phyloP scores from a whole-genome alignment of 2,888 invertebrate species.

The Dugesia japonica region DNA sequence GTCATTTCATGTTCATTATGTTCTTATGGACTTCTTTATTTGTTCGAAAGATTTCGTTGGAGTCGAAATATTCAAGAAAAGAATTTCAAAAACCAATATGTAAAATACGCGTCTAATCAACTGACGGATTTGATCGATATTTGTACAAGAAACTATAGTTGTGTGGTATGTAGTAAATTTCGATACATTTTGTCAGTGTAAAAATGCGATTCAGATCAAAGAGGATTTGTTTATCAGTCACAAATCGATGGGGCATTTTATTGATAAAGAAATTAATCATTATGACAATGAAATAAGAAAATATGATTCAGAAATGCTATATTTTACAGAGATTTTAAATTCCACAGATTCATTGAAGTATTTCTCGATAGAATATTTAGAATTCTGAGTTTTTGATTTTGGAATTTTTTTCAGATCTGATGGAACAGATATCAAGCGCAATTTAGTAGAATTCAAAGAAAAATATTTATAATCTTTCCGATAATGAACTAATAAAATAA shows the following conservation, averaged over 20 bases:
- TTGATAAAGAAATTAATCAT: not conserved
- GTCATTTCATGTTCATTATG: not conserved
- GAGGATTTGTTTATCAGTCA: not conserved
- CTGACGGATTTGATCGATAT: not conserved
- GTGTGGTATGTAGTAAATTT: too few species aligned
- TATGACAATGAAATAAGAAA: not conserved
- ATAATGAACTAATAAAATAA: not conserved
- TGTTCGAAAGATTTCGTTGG: conserved; percentile 1
- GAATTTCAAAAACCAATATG: not conserved
- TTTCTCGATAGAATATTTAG: too few species aligned
- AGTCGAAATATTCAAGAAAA: not conserved
- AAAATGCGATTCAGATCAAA: not conserved
- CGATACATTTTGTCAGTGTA: too few species aligned
- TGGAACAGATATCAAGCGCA: not conserved
- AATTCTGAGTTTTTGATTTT: not conserved
- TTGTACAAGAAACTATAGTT: not conserved
- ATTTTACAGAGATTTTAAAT: not conserved
- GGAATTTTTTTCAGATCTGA: not conserved
- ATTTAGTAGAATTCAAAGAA: not conserved
- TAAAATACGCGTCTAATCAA: not conserved
- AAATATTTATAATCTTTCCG: not conserved
- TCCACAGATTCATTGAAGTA: not conserved
- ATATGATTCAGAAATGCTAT: not conserved
- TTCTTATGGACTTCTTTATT: not conserved
- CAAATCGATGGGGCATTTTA: not conserved